Conservation (phyloP, 2,888 invertebrate genomes). For the Ormia ochracea region DNA sequence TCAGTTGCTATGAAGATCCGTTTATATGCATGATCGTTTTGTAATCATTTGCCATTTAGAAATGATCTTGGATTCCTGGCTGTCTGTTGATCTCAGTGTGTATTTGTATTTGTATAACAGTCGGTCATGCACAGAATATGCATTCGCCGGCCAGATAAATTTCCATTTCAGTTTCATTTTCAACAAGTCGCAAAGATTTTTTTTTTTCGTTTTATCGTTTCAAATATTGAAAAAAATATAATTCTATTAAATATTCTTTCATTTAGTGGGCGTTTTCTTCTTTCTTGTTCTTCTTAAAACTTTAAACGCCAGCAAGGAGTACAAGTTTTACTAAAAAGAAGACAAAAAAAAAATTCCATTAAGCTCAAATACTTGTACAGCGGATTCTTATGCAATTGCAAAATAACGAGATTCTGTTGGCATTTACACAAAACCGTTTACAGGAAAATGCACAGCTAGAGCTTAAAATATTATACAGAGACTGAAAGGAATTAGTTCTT, state of each 20-base stretch:
- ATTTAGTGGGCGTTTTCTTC: constrained; percentile 42
- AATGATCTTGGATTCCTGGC: constrained; percentile 20
- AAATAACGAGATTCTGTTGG: constrained; percentile 29
- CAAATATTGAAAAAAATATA: not conserved
- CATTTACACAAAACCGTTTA: constrained; percentile 33
- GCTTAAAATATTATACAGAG: not conserved
- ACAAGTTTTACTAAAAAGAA: not conserved
- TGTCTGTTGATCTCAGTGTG: not conserved
- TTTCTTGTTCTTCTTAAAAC: not conserved
- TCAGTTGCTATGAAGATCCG: constrained; percentile 27
- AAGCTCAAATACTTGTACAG: not conserved
- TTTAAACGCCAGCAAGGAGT: constrained; percentile 1
- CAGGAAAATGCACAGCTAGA: not conserved
- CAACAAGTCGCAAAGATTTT: constrained; percentile 5
- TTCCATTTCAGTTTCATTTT: constrained; percentile 55
- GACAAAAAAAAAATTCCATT: not conserved
- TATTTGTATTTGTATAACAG: not conserved
- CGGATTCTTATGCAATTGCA: not conserved
- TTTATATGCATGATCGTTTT: constrained; percentile 13
- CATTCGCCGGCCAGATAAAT: constrained; percentile 34
- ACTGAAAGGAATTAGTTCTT: not conserved
- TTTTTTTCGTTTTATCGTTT: constrained; percentile 11
- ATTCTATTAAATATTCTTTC: constrained; percentile 14
- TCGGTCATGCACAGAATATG: constrained; percentile 3
- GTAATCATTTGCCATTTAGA: constrained; percentile 57